Percentiles rank a stretch among this genome's conserved stretches.
Conservation (phyloP, 2,888 invertebrate species). For the Dusona sp. region DNA sequence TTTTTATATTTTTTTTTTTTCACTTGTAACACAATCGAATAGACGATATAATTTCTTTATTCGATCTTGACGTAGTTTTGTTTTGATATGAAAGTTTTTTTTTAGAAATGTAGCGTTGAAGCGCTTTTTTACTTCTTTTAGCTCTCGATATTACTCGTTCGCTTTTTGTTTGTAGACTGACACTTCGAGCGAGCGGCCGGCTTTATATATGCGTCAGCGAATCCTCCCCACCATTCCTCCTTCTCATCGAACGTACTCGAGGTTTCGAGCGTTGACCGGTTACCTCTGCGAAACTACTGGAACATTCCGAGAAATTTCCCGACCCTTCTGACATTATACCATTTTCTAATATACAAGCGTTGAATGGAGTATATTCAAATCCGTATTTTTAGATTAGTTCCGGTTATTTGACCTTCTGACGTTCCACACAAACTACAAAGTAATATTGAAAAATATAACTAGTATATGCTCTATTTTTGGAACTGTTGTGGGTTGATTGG, state of each 20-base stretch:
- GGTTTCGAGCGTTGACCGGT: constrained; percentile 12
- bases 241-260: constrained; percentile 21
- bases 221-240: not conserved
- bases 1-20: constrained; percentile 39
- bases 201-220: constrained; percentile 36
- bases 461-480: not conserved
- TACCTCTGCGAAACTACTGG: not conserved
- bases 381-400: not conserved
- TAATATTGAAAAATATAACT: not conserved
- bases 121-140: constrained; percentile 5
- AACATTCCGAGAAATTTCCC: constrained; percentile 1
- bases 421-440: not conserved
- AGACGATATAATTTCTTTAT: not conserved
- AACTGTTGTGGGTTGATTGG: not conserved
- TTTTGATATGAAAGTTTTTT: not conserved
- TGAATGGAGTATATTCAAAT: not conserved
- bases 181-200: constrained; percentile 5
- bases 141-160: constrained; percentile 36
- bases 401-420: not conserved
- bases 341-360: not conserved
- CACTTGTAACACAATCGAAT: not conserved
- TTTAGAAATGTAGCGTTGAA: not conserved
- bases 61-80: not conserved
- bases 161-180: constrained; percentile 41
- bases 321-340: not conserved